Base-by-base conservation (phyloP, 2,797 vertebrate genomes). In the Scleropages formosus region DNA sequence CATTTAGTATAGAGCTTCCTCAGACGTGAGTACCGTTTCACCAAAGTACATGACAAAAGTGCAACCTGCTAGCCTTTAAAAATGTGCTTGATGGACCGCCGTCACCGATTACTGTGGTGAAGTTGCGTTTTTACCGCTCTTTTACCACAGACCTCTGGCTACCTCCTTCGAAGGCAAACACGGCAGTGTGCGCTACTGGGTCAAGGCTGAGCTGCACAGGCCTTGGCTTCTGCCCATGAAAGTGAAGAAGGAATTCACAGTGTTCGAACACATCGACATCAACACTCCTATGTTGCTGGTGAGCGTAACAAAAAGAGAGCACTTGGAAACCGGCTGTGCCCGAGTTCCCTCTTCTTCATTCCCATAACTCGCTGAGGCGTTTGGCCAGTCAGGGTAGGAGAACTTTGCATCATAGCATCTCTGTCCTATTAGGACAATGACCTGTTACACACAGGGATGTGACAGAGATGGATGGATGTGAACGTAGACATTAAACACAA, bases 251-350 rank as follows among this genome's bases (percentile, higher is more conserved):
- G 97, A 98, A 95, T 98, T 98, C 92, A 95, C 96, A 80, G 97
- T 98, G 89, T 98, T 98, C 83, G 96, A 98, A 79, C 97, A 98
- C 93, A 98, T 98, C 87, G 97, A 98, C 94, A 97, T 98, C 93
- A 98, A 98, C 95, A 98, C 96, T 87, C 95, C 96, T 78, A 94
- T 94, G 77, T 94, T 98, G 93, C 93, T 97, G 95, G 96, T 98
- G 89, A 93, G 93, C 15, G 4, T 56, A 24, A 22, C 12, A 53
- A 8, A 53, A 8, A 4, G 53, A 18, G 58, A 13, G 13, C 18
- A 58, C 18, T 18, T n/a, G 58, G 53, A 53, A 31, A 6, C 31
- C 6, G 6, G 2, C 39, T 39, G 31, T 39, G n/a, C n/a, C n/a
- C n/a, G n/a, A n/a, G n/a, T n/a, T n/a, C n/a, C n/a, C n/a, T n/a